Evolutionary conservation across 53 echinoderm and acorn worm genomes (phyloP).

Genomic region (Luidia sarsii): DNA sequence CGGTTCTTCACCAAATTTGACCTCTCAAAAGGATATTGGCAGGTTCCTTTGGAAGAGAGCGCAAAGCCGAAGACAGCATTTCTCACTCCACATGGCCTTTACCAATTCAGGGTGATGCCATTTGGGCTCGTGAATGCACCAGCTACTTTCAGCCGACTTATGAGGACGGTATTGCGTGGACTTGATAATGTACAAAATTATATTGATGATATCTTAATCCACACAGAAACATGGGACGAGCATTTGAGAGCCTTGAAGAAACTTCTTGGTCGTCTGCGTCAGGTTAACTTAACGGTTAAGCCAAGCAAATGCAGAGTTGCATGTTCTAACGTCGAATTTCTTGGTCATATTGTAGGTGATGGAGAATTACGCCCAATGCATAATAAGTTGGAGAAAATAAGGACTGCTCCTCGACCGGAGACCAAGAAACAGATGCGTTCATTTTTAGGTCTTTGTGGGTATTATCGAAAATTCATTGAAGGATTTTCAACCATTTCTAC

Average conservation of each 20-base stretch:
- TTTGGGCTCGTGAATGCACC: constrained; percentile 61
- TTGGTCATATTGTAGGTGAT: background rate
- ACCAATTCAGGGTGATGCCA: constrained; percentile 55
- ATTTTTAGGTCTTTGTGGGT: constrained; percentile 19
- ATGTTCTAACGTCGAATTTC: constrained; percentile 10
- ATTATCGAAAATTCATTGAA: constrained; percentile 41
- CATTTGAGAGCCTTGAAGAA: constrained; percentile 23
- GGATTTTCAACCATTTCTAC: constrained; percentile 33
- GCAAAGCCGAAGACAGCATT: constrained; percentile 19
- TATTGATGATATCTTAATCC: constrained; percentile 55
- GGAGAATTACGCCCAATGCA: background rate
- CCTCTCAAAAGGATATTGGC: constrained; percentile 45
- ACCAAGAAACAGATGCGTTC: constrained; percentile 28
- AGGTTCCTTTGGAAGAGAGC: constrained; percentile 15
- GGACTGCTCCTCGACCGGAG: constrained; percentile 4
- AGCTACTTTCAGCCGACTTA: constrained; percentile 46
- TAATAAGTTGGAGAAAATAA: constrained; percentile 14
- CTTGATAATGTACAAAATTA: constrained; percentile 21
- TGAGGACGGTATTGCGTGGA: constrained; percentile 38
- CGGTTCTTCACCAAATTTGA: constrained; percentile 29
- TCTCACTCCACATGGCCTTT: constrained; percentile 53
- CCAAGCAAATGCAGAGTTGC: constrained; percentile 36
- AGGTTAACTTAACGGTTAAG: background rate
- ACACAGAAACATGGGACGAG: constrained; percentile 39
- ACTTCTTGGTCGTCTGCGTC: constrained; percentile 11